Percentiles rank a stretch among this genome's conserved stretches.
phyloP scores from a whole-genome alignment of 1,140 invertebrate species.

The Drosophila ogumai region DNA sequence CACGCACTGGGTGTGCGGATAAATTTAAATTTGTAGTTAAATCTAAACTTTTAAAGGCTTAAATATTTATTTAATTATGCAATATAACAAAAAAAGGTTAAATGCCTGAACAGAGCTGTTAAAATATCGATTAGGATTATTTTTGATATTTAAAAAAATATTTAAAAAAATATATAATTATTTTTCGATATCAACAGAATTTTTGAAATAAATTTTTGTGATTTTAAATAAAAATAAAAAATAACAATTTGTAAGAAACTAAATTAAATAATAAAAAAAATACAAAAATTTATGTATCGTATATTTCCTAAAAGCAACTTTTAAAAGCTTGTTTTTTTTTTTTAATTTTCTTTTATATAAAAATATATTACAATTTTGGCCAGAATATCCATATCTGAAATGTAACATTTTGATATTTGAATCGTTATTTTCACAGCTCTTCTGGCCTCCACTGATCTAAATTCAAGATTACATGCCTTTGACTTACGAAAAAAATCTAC shows the following conservation, averaged over 20 bases:
- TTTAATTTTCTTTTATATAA: too few species aligned
- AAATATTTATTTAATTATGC: not conserved
- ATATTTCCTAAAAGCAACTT: too few species aligned
- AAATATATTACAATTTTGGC: not conserved
- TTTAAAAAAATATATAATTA: too few species aligned
- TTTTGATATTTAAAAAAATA: not conserved
- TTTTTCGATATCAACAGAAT: not conserved
- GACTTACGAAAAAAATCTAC: constrained; percentile 12
- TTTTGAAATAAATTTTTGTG: too few species aligned
- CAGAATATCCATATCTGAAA: not conserved
- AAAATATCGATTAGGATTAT: not conserved
- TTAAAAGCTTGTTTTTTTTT: too few species aligned
- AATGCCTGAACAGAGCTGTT: not conserved
- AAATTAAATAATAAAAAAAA: too few species aligned
- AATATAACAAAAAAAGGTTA: not conserved
- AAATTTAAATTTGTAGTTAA: not conserved
- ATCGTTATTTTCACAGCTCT: not conserved
- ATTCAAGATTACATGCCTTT: constrained; percentile 8
- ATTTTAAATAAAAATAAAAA: too few species aligned
- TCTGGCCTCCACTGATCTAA: not conserved
- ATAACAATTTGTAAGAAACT: too few species aligned
- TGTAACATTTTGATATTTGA: not conserved
- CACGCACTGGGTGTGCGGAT: too few species aligned
- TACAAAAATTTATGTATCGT: too few species aligned
- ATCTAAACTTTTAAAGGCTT: not conserved